phyloP scores from a whole-genome alignment of 2,113 vertebrate species.

The Manacus vitellinus region DNA sequence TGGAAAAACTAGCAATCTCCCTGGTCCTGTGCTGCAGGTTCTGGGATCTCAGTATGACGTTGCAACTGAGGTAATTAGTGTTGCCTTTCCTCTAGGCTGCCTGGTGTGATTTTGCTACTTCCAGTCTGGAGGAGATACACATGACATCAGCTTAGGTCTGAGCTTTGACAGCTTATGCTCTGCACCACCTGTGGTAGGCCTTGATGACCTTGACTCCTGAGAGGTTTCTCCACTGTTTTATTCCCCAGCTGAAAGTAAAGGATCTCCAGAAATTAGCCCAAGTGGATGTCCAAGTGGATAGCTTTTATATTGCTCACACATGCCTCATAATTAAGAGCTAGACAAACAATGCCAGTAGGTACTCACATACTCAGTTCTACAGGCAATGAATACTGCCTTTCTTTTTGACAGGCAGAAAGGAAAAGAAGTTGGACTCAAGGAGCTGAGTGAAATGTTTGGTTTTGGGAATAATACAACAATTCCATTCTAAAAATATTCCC shows the following conservation, averaged over 20 bases:
- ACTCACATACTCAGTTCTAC: not conserved
- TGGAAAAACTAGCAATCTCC: not conserved
- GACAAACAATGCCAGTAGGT: not conserved
- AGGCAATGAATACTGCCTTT: not conserved
- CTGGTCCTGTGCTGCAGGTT: not conserved
- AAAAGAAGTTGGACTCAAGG: not conserved
- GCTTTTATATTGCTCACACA: not conserved
- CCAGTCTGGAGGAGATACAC: not conserved
- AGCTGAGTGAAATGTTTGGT: not conserved
- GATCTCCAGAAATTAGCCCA: not conserved
- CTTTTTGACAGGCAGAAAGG: not conserved
- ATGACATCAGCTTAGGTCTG: not conserved
- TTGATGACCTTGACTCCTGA: not conserved
- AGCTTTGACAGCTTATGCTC: not conserved
- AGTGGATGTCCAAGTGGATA: too few relatives aligned
- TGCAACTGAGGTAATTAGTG: not conserved
- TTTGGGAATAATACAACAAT: not conserved
- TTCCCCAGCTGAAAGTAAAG: not conserved
- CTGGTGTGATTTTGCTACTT: not conserved
- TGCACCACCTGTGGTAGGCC: not conserved
- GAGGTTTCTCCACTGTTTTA: not conserved
- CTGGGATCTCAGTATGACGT: not conserved
- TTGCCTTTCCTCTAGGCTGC: not conserved
- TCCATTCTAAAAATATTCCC: not conserved
- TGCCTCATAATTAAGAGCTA: not conserved